Evolutionary conservation across 2,113 vertebrate species (phyloP).

Genomic region (Actenoides lindsayi): DNA sequence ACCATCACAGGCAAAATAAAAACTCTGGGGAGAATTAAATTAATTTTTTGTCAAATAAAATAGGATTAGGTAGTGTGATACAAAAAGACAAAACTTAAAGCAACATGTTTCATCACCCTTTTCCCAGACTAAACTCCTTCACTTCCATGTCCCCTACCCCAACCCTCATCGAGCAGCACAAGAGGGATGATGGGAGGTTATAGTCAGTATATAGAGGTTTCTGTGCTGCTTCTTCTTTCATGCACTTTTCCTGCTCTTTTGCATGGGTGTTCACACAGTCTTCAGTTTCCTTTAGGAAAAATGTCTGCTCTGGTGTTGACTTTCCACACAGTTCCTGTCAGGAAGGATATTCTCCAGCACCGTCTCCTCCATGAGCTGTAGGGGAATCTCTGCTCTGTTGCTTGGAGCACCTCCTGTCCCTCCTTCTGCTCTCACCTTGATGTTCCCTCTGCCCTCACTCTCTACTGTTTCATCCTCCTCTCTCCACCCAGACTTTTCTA

Average conservation of each 20-base stretch:
- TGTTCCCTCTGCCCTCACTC: neutral
- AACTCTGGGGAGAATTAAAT: neutral
- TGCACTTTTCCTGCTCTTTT: neutral
- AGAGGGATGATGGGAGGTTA: neutral
- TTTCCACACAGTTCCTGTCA: neutral
- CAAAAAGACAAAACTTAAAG: neutral
- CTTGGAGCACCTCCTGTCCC: neutral
- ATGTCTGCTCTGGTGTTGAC: fast-evolving
- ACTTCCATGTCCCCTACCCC: neutral
- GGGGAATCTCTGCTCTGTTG: neutral
- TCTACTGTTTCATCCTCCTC: neutral
- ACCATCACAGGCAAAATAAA: neutral
- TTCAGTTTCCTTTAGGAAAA: neutral
- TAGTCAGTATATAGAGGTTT: neutral
- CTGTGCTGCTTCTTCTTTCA: neutral
- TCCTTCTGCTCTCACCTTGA: neutral
- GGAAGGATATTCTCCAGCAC: neutral
- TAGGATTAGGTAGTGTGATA: neutral
- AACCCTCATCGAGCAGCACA: neutral
- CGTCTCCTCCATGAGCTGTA: fast-evolving
- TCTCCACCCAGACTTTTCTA: neutral
- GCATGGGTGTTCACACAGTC: neutral
- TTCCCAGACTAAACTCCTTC: neutral
- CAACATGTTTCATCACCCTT: neutral
- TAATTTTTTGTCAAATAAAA: neutral